Evolutionary conservation across 2,113 vertebrate species (phyloP).

Genomic region (Ardeotis arabs): DNA sequence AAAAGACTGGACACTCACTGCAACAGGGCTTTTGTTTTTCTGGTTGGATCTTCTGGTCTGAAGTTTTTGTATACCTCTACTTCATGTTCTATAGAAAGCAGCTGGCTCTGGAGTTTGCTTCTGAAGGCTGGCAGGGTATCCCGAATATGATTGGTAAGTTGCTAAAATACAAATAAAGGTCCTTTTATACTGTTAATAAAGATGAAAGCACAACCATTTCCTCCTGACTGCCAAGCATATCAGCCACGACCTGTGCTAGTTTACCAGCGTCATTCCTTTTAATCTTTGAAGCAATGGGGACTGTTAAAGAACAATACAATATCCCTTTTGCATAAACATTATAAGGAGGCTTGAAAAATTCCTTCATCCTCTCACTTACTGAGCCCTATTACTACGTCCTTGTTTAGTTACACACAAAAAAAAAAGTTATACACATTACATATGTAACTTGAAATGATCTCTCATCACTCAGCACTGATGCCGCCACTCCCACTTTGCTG

Average conservation of each 20-base stretch:
- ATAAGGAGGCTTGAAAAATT: neutral
- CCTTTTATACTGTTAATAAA: neutral
- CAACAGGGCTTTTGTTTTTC: conserved; percentile 88
- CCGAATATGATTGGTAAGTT: conserved; percentile 94
- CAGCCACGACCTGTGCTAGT: neutral
- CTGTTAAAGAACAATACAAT: neutral
- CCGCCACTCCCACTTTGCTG: neutral
- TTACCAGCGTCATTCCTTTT: neutral
- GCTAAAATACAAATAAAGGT: conserved; percentile 73
- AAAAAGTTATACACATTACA: neutral
- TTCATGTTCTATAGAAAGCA: conserved; percentile 87
- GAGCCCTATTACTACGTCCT: neutral
- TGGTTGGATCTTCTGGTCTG: conserved; percentile 84
- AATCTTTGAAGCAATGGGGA: neutral
- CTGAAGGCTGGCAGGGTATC: conserved; percentile 87
- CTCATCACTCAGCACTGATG: neutral
- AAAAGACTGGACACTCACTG: conserved; percentile 79
- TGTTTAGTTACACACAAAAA: neutral
- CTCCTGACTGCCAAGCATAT: neutral
- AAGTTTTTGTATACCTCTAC: conserved; percentile 85
- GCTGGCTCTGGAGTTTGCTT: conserved; percentile 83
- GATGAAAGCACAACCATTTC: conserved; percentile 5
- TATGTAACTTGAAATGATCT: neutral
- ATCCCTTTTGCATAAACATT: neutral
- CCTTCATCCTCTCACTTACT: neutral